Percentiles rank a stretch among this genome's conserved stretches.
Evolutionary conservation across 2,797 vertebrate genomes (phyloP).

Genomic region (Sphenodon punctatus): DNA sequence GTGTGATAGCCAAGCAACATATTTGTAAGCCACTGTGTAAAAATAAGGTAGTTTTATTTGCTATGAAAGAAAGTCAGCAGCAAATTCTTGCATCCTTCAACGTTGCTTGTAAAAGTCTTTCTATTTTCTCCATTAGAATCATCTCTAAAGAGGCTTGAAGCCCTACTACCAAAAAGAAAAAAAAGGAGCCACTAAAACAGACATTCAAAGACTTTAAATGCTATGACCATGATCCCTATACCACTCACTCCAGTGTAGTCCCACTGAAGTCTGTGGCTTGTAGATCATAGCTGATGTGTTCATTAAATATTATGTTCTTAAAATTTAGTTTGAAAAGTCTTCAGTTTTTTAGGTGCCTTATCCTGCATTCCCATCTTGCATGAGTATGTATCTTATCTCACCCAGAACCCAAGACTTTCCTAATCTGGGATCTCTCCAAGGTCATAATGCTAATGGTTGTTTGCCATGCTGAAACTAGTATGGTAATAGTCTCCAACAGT

Average conservation of each 20-base stretch:
- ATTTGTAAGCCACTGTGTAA: not conserved
- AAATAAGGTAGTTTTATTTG: not conserved
- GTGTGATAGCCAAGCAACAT: not conserved
- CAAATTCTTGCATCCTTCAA: not conserved
- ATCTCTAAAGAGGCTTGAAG: not conserved
- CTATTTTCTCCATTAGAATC: not conserved
- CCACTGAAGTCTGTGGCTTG: too few relatives aligned
- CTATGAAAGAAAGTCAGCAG: not conserved
- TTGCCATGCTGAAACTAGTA: too few relatives aligned
- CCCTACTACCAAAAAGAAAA: not conserved
- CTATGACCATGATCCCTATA: too few relatives aligned
- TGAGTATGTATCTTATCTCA: too few relatives aligned
- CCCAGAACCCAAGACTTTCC: too few relatives aligned
- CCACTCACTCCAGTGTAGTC: too few relatives aligned
- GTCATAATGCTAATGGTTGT: too few relatives aligned
- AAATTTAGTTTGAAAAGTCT: not conserved
- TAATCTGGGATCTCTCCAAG: too few relatives aligned
- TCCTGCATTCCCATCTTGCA: not conserved
- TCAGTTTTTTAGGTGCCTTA: not conserved
- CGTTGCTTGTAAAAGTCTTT: not conserved
- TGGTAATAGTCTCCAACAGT: too few relatives aligned
- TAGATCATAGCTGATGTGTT: too few relatives aligned
- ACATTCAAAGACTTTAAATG: not conserved
- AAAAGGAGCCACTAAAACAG: not conserved
- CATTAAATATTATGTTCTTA: not conserved